Evolutionary conservation across 1,140 invertebrate species (phyloP).

Genomic region (Orius insidiosus): DNA sequence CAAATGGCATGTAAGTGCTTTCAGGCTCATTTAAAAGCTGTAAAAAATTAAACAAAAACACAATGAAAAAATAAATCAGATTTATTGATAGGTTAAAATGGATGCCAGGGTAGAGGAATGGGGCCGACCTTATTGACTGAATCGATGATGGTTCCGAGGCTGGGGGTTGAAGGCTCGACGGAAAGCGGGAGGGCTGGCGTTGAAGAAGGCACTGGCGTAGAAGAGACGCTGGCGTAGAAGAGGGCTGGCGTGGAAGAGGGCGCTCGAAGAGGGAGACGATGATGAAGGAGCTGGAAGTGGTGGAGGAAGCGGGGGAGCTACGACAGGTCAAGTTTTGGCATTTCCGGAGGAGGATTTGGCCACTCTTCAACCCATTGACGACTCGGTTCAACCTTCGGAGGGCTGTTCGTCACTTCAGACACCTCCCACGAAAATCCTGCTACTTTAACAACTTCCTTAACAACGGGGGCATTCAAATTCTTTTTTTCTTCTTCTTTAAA

Average conservation of each 20-base stretch:
- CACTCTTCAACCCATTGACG: not conserved
- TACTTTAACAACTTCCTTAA: slow-evolving; percentile 7
- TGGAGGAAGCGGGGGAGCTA: not conserved
- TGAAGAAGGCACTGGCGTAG: not conserved
- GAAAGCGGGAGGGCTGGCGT: not conserved
- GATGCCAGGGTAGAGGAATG: not conserved
- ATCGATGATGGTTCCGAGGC: slow-evolving; percentile 20
- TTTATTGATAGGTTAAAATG: not conserved
- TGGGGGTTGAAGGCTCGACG: slow-evolving; percentile 9
- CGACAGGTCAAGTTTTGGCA: not conserved
- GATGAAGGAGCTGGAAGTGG: not conserved
- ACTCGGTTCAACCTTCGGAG: not conserved
- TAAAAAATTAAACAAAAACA: slow-evolving; percentile 6
- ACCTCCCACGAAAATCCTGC: slow-evolving; percentile 7
- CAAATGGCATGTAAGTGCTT: not conserved
- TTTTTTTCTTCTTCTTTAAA: slow-evolving; percentile 11
- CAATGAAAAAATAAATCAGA: not conserved
- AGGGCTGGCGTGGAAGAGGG: not conserved
- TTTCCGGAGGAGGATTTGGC: not conserved
- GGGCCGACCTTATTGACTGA: slow-evolving; percentile 20
- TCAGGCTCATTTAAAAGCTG: slow-evolving; percentile 15
- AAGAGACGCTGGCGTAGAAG: not conserved
- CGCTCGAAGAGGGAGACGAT: not conserved
- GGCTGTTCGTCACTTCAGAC: not conserved
- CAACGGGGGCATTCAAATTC: not conserved